Base-by-base conservation (phyloP, 2,113 vertebrate genomes). In the Rhinoptilus africanus region DNA sequence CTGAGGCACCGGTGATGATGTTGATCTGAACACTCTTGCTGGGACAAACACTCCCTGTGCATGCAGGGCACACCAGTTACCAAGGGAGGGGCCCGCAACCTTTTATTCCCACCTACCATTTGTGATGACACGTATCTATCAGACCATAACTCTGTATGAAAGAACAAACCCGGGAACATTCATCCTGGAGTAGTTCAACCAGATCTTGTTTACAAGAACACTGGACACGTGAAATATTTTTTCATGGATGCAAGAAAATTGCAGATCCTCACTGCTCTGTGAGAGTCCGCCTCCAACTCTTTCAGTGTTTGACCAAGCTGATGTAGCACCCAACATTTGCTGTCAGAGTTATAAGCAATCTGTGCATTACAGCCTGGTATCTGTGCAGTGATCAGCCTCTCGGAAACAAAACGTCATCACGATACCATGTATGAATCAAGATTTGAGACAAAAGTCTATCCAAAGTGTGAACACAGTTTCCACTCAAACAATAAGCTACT, bases 41-140 rank as follows among this genome's bases (percentile, higher is more conserved):
- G 28, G 63, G 56, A 37, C 11, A 85, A 89, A 88, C 0, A 1
- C 7, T 68, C 30, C 48, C 30, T 0, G 0, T 5, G 32, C 22
- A 66, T 1, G 2, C 2, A 74, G 81, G 39, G 34, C 67, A 83
- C 10, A 28, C 4, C 34, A 45, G 22, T 23, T 41, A 72, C 12
- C 35, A 87, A 10, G 2, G 20, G 6, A 48, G 23, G 30, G 27
- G 28, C 79, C 35, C 64, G 54, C 4, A 60, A 35, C 7, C 23
- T 39, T 72, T 54, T 23, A 26, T 43, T 76, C 45, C 45, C 28
- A 48, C 47, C 53, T 39, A 76, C 15, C 19, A 41, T 67, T 35
- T 63, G 32, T 37, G 48, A 54, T 50, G 32, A 48, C 22, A 35
- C 10, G 8, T 27, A 81, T 4, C 41, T 47, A 84, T 60, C 59